Evolutionary conservation across 53 echinoderm and acorn worm genomes (phyloP).

Genomic region (Holothuria scabra): DNA sequence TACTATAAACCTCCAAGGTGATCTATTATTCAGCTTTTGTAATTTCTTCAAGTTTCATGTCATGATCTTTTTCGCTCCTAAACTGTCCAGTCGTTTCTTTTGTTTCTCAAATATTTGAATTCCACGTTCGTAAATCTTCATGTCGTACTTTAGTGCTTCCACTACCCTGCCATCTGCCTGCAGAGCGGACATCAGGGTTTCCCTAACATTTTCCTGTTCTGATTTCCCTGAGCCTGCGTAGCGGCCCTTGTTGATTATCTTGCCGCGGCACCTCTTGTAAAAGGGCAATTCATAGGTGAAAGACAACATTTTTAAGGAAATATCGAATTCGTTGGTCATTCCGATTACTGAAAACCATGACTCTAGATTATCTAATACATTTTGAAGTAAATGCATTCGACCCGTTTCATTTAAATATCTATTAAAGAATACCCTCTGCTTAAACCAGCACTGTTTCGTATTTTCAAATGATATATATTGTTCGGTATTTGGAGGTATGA

Average conservation of each 20-base stretch:
- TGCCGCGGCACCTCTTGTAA: constrained; percentile 17
- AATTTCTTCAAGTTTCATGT: too few relatives aligned
- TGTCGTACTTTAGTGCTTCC: background rate
- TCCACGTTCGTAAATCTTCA: constrained; percentile 12
- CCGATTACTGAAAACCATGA: constrained; percentile 41
- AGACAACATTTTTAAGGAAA: constrained; percentile 30
- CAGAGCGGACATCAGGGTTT: background rate
- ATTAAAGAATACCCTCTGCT: background rate
- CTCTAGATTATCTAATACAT: constrained; percentile 36
- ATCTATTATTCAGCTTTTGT: too few relatives aligned
- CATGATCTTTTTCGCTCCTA: too few relatives aligned
- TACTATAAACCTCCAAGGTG: too few relatives aligned
- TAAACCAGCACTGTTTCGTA: constrained; percentile 16
- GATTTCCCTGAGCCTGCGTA: background rate
- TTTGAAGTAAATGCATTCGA: background rate
- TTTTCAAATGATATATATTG: background rate
- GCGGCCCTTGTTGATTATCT: background rate
- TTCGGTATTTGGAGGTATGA: background rate
- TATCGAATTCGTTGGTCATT: constrained; percentile 34
- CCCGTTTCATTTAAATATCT: background rate
- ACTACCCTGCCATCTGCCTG: background rate
- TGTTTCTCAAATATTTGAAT: constrained; percentile 12
- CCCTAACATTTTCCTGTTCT: background rate
- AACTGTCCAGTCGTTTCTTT: background rate
- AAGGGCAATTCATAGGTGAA: constrained; percentile 38